Evolutionary conservation across 2,113 vertebrate genomes (phyloP).

Genomic region (Misgurnus anguillicaudatus): DNA sequence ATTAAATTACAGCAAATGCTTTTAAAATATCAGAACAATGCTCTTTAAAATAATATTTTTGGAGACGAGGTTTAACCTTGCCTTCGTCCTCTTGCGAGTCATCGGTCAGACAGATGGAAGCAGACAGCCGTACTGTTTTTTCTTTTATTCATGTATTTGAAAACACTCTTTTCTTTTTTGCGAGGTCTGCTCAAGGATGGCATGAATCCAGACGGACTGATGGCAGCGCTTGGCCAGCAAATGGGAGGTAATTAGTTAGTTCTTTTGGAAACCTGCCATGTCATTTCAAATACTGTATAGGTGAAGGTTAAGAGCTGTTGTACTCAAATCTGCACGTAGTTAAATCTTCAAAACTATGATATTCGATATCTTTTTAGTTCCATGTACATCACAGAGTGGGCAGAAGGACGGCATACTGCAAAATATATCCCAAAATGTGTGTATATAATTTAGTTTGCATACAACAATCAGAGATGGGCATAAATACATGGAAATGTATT

Average conservation of each 20-base stretch:
- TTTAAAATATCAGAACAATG: not conserved
- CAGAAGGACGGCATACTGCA: not conserved
- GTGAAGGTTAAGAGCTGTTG: conserved; percentile 47
- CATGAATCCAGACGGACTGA: conserved; percentile 49
- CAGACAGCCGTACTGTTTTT: conserved; percentile 56
- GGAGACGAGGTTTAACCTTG: conserved; percentile 66
- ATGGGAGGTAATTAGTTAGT: conserved; percentile 68
- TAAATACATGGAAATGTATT: too few relatives aligned
- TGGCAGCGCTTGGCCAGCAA: conserved; percentile 58
- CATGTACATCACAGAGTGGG: not conserved
- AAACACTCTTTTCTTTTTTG: conserved; percentile 64
- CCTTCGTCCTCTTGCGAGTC: conserved; percentile 37
- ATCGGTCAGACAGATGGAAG: conserved; percentile 64
- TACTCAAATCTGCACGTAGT: not conserved
- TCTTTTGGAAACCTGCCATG: conserved; percentile 68
- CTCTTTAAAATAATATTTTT: conserved; percentile 56
- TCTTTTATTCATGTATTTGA: conserved; percentile 63
- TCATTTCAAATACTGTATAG: conserved; percentile 55
- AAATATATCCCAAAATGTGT: not conserved
- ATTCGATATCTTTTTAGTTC: not conserved
- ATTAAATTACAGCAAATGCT: conserved; percentile 8
- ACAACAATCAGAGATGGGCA: too few relatives aligned
- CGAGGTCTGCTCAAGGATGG: conserved; percentile 55
- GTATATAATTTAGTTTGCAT: not conserved
- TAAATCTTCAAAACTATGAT: not conserved